A percentile compares a stretch with the other conserved stretches of the same genome.
These are phyloP conservation scores for Schizotus pectinicornis DNA, from an alignment of 2,888 invertebrate genomes.

Conservation along the genomic window DNA sequence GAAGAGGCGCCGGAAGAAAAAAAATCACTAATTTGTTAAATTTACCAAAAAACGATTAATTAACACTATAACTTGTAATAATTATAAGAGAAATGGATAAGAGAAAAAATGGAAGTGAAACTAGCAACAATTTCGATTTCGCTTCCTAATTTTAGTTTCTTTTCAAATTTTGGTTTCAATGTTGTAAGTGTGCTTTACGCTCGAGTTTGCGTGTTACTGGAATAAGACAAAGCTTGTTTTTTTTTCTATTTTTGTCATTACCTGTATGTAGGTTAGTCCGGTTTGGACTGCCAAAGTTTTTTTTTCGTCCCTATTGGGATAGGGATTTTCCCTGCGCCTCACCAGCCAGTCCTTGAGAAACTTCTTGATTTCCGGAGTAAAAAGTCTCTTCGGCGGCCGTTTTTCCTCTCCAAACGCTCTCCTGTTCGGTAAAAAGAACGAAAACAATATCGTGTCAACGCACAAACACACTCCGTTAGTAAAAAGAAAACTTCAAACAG, in stretches of 20 bases:
- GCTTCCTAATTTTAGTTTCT: too few relatives aligned
- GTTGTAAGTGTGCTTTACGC: too few relatives aligned
- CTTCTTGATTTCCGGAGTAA: conserved; percentile 80
- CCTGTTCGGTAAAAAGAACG: conserved; percentile 50
- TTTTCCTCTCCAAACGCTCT: conserved; percentile 66
- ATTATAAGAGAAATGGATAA: too few relatives aligned
- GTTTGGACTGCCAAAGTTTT: conserved; percentile 75
- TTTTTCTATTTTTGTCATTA: conserved; percentile 49
- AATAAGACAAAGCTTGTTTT: too few relatives aligned
- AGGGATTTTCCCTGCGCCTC: conserved; percentile 77
- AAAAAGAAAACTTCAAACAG: conserved; percentile 14
- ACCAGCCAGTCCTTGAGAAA: conserved; percentile 81
- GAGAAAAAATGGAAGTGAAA: too few relatives aligned
- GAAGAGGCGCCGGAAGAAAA: too few relatives aligned
- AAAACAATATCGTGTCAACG: conserved; percentile 1
- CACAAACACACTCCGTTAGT: not conserved
- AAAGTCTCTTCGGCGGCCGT: conserved; percentile 73
- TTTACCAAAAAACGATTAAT: too few relatives aligned
- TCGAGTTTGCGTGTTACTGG: too few relatives aligned
- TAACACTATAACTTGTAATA: too few relatives aligned
- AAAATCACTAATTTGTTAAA: too few relatives aligned
- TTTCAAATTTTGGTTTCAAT: too few relatives aligned
- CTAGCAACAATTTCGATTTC: too few relatives aligned
- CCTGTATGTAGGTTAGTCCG: conserved; percentile 79
- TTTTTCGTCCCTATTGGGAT: conserved; percentile 79